phyloP scores from a whole-genome alignment of 30 jellyfish, hydroid and myxozoan genomes.

The Sanderia malayensis region DNA sequence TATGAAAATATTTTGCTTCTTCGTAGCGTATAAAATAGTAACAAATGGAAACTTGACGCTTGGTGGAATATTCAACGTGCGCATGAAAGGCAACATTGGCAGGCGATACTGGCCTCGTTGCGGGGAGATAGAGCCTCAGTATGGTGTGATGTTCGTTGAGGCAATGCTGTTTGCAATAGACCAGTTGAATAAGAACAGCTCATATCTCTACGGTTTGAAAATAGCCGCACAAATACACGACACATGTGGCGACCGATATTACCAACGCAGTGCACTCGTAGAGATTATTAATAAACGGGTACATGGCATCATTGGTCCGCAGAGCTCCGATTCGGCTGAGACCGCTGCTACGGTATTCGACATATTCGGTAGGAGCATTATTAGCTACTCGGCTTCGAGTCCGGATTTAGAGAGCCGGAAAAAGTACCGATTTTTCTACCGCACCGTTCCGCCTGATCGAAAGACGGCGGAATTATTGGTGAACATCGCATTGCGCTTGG shows the following conservation, averaged over 20 bases:
- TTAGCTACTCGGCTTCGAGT: constrained; percentile 68
- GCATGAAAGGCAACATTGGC: constrained; percentile 19
- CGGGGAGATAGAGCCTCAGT: constrained; percentile 57
- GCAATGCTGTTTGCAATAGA: constrained; percentile 82
- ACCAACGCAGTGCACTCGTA: constrained; percentile 35
- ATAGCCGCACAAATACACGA: constrained; percentile 49
- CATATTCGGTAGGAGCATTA: constrained; percentile 52
- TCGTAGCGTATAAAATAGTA: not conserved
- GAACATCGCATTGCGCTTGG: constrained; percentile 50
- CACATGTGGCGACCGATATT: constrained; percentile 64
- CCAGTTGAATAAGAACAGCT: constrained; percentile 32
- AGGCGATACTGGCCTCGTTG: constrained; percentile 21
- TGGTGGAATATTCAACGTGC: constrained; percentile 51
- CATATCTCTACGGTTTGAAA: constrained; percentile 30
- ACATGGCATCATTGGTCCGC: constrained; percentile 74
- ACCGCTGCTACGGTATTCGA: constrained; percentile 53
- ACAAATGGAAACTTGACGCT: constrained; percentile 36
- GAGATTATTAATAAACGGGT: not conserved
- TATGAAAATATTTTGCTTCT: too few relatives aligned
- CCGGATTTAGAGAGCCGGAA: constrained; percentile 61
- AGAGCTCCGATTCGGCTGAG: constrained; percentile 66
- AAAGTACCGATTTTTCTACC: constrained; percentile 41
- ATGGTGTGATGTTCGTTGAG: constrained; percentile 74
- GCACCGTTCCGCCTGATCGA: constrained; percentile 73
- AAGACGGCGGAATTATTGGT: constrained; percentile 41